Base-by-base conservation (phyloP, 2,888 invertebrate genomes). In the Lasioglossum oenotherae region DNA sequence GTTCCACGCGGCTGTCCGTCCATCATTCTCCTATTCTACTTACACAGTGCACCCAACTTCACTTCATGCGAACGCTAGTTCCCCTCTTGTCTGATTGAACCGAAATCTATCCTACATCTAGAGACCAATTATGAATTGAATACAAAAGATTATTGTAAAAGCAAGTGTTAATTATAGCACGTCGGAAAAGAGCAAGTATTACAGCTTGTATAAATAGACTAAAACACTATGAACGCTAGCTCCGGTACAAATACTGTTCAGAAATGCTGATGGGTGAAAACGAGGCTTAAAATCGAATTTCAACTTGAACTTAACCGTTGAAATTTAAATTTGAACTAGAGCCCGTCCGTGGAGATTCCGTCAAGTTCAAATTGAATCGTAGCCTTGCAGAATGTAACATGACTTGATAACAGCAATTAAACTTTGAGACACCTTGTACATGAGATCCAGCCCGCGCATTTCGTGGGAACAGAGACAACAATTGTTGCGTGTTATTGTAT, bases 401-500 rank as follows among this genome's bases (percentile, higher is more conserved):
- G 14, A 31, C 16, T 27, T 60, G n/a, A 60, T 5, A 14, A 14
- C 27, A 14, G 27, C 27, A 67, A 67, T 35, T 23, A 35, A 10
- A 38, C 23, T 23, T 38, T 38, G 19, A 19, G 23, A 38, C 38
- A 69, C 23, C 69, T 35, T 69, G 38, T 69, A 69, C 1, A 57
- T 53, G n/a, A n/a, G 57, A 69, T 23, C 38, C 23, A 19, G n/a
- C 57, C 57, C 1, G 12, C 6, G 64, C 16, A 19, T 38, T 69
- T 38, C 69, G 69, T 69, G 69, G 38, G 31, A 64, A 64, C 64
- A 31, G 64, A 64, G 31, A 35, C 31, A 64, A 64, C 16, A 64
- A 64, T 64, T 64, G 64, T 64, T 31, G 64, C 64, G 64, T 31
- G 64, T 64, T 64, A 35, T 35, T 57, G 31, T 73, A 79, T 19